Conservation (phyloP, 2,113 vertebrate species). For the Sialia sialis region DNA sequence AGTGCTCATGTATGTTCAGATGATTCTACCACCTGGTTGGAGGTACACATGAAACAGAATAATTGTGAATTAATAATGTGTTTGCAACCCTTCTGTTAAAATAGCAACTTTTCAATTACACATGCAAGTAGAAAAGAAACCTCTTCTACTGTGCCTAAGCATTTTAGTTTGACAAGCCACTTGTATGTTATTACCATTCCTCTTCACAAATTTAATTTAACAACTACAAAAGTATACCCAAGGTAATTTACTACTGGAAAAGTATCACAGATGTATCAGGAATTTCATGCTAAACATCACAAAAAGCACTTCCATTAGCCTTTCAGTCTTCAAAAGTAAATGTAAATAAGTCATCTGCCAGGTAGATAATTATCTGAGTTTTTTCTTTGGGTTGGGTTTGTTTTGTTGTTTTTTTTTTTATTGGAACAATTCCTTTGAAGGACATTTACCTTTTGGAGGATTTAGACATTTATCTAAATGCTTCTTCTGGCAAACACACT, state of each 20-base stretch:
- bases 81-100: neutral
- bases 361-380: neutral
- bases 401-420: neutral
- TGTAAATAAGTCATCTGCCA: neutral
- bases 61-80: neutral
- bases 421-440: neutral
- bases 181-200: neutral
- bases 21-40: neutral
- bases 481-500: neutral
- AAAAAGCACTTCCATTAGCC: neutral
- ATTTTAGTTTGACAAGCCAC: neutral
- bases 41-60: neutral
- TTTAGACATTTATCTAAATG: neutral
- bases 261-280: neutral
- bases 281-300: neutral
- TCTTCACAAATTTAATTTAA: neutral
- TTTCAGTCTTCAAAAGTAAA: neutral
- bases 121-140: neutral
- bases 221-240: neutral
- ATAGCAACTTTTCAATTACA: neutral
- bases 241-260: neutral
- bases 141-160: neutral
- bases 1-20: neutral
- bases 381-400: too few species aligned
- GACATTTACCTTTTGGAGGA: neutral